Evolutionary conservation across 2,888 invertebrate genomes (phyloP).

Genomic region (Euplexia lucipara): DNA sequence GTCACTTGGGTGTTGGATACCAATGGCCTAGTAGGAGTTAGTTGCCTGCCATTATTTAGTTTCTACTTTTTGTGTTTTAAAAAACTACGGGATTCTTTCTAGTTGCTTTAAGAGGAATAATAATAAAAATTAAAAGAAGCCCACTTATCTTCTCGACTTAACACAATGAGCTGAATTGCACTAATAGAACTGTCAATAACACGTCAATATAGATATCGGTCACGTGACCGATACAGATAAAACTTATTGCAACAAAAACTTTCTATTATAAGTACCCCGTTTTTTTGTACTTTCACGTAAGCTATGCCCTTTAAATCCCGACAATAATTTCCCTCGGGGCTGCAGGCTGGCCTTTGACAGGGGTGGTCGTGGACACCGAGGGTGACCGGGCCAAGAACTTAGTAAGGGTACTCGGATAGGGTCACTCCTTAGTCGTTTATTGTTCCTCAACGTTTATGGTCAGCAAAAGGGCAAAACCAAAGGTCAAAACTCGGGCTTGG

Average conservation of each 20-base stretch:
- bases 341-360: slow-evolving; percentile 87
- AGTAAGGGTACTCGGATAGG: slow-evolving; percentile 81
- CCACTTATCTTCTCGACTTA: slow-evolving; percentile 23
- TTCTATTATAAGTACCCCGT: slow-evolving; percentile 85
- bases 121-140: slow-evolving; percentile 20
- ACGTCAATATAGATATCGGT: slow-evolving; percentile 61
- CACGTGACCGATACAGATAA: slow-evolving; percentile 85
- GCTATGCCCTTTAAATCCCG: slow-evolving; percentile 91
- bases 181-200: slow-evolving; percentile 70
- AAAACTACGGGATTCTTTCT: too few relatives aligned
- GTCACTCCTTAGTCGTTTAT: slow-evolving; percentile 87
- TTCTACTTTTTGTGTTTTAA: background rate
- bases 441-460: slow-evolving; percentile 90
- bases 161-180: slow-evolving; percentile 45
- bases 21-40: background rate
- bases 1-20: background rate
- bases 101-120: background rate
- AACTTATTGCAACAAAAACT: slow-evolving; percentile 77
- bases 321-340: slow-evolving; percentile 90
- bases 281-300: slow-evolving; percentile 87
- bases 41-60: background rate
- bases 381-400: slow-evolving; percentile 85
- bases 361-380: slow-evolving; percentile 87
- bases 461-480: slow-evolving; percentile 85
- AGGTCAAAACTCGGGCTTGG: slow-evolving; percentile 78